A percentile compares a stretch with the other conserved stretches of the same genome.
Conservation (phyloP, 2,888 invertebrate genomes). For the Aplocera efformata region DNA sequence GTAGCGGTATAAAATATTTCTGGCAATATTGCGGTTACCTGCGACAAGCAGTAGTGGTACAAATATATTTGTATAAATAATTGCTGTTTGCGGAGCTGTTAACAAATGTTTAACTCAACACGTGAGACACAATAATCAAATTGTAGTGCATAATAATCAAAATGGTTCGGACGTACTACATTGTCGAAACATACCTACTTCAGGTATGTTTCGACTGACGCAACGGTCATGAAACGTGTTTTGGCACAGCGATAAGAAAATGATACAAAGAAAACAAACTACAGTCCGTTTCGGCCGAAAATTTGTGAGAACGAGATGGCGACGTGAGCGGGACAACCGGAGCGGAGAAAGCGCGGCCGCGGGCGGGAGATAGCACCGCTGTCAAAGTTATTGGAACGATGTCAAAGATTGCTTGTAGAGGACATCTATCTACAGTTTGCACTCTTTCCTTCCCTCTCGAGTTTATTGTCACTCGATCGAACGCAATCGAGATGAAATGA, state of each 20-base stretch:
- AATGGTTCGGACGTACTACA: constrained; percentile 45
- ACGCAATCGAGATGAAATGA: neutral
- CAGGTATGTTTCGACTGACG: constrained; percentile 74
- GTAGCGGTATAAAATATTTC: constrained; percentile 61
- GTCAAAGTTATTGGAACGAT: constrained; percentile 74
- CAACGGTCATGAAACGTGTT: constrained; percentile 78
- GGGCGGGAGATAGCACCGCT: constrained; percentile 47
- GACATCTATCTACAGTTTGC: constrained; percentile 59
- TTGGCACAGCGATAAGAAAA: constrained; percentile 80
- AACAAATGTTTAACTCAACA: constrained; percentile 14
- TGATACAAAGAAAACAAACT: constrained; percentile 80
- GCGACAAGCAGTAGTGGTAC: constrained; percentile 57
- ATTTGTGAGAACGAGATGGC: constrained; percentile 57
- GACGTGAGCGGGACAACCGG: constrained; percentile 25
- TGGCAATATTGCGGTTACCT: constrained; percentile 63
- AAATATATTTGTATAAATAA: constrained; percentile 53
- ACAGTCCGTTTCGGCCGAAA: constrained; percentile 69
- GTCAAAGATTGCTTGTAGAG: constrained; percentile 65
- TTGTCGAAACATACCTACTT: constrained; percentile 51
- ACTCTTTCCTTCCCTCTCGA: constrained; percentile 43
- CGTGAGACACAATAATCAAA: constrained; percentile 11
- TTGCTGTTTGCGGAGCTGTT: constrained; percentile 17
- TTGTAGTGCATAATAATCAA: constrained; percentile 42
- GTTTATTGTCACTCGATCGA: constrained; percentile 4
- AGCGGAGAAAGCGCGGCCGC: constrained; percentile 35